These are phyloP conservation scores for Oncorhynchus masou DNA, from an alignment of 2,113 vertebrate genomes.

Conservation along the genomic window DNA sequence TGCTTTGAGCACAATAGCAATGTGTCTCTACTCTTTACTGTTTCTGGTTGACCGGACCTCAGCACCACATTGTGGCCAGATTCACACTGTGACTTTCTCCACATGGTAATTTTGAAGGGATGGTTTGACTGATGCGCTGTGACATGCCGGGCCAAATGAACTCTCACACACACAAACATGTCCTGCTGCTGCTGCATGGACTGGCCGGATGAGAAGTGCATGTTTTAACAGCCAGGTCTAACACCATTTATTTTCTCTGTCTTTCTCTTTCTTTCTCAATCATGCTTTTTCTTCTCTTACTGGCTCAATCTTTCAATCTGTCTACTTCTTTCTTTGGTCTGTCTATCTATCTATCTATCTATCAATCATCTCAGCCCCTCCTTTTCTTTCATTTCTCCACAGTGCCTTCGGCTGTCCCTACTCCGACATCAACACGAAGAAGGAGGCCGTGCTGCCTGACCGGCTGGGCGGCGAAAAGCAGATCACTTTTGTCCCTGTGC, in stretches of 20 bases:
- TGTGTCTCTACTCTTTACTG: not conserved
- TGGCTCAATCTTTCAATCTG: not conserved
- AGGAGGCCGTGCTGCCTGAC: slow-evolving; percentile 72
- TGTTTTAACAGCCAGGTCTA: no score
- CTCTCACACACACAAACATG: not conserved
- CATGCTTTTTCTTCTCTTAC: not conserved
- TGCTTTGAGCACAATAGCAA: not conserved
- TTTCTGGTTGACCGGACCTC: not conserved
- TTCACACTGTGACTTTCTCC: not conserved
- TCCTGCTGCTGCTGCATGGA: no score
- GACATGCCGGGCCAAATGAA: not conserved
- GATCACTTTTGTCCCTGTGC: slow-evolving; percentile 63
- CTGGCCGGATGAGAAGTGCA: no score
- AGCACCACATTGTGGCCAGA: not conserved
- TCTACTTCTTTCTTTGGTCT: not conserved
- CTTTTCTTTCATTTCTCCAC: not conserved
- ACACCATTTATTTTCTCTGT: no score
- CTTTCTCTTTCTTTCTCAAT: not conserved
- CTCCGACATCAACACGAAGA: slow-evolving; percentile 76
- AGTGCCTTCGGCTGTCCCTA: slow-evolving; percentile 82
- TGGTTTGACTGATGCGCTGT: not conserved
- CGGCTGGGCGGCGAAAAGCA: slow-evolving; percentile 69
- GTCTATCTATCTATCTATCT: no score
- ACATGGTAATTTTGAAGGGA: not conserved
- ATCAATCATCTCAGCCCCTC: no score